Conservation (phyloP, 2,113 vertebrate genomes). For the Nothoprocta pentlandii region DNA sequence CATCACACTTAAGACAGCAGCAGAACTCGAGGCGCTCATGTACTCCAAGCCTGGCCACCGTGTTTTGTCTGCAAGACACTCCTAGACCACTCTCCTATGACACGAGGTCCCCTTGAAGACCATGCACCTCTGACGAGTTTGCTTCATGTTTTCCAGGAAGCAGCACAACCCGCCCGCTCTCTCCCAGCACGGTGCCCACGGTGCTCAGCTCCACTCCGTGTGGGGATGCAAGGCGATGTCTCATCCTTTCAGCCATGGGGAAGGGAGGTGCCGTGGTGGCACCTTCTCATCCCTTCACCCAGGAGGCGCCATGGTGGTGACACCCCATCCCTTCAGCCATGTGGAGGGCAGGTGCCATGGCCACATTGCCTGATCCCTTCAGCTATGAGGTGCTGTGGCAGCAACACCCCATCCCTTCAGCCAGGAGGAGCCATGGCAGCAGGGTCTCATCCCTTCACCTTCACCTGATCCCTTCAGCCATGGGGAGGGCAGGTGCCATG, state of each 20-base stretch:
- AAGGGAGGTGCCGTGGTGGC: neutral
- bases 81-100: neutral
- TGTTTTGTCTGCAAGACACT: neutral
- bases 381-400: no score
- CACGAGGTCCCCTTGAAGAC: neutral
- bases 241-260: slow-evolving; percentile 57
- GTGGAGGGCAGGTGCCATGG: no score
- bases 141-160: neutral
- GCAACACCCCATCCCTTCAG: no score
- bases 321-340: no score
- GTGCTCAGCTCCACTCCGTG: neutral
- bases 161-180: neutral
- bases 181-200: slow-evolving; percentile 8
- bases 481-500: no score
- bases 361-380: no score
- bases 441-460: no score
- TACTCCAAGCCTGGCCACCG: neutral
- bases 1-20: neutral
- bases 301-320: no score
- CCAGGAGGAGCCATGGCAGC: no score
- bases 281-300: no score
- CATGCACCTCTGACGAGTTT: neutral
- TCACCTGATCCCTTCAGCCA: no score
- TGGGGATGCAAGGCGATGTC: no score
- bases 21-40: slow-evolving; percentile 1